Evolutionary conservation across 2,113 vertebrate genomes (phyloP), one percentile per base, ranked within the genome.

Genomic region (Pseudopodoces humilis): DNA sequence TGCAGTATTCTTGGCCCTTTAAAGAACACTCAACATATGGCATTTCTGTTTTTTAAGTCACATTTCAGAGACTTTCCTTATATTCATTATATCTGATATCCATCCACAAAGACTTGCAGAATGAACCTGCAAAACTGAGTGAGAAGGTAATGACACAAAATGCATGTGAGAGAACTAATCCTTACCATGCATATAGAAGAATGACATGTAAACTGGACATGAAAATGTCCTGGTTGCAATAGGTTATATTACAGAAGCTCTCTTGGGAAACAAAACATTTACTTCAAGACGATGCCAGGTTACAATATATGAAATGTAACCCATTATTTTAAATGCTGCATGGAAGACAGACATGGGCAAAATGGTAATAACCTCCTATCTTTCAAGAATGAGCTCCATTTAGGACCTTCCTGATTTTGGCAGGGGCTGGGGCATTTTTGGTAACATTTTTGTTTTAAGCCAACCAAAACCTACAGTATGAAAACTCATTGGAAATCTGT

Each of bases 21-120:
- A 71, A 84, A 92, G 69, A 94, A 95, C 67, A 80, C 82, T 92
- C 86, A 80, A 84, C 28, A 85, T 59, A 82, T 5, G 19, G 41
- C 43, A 90, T 55, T 83, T 92, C 15, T 14, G 6, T 2, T 55
- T 60, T 86, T 64, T 49, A 84, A 76, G 30, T 76, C 53, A n/a
- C 35, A 24, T 68, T 81, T 91, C 58, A 58, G 22, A 69, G 53
- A 69, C n/a, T 39, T 62, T 46, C 72, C 53, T 75, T 46, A 7
- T 12, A 60, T 56, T 69, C 2, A 0, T 50, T 74, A 0, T 17
- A 91, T 30, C 41, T 15, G 4, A 56, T 53, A 44, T 14, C 31
- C 5, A 1, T 6, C 67, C 50, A 52, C 0, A 0, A 88, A 69
- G 46, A 90, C n/a, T 19, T 35, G 69, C 21, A 44, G 75, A 90